Conservation (phyloP, 1,140 invertebrate species). For the Bicyclus anynana region DNA sequence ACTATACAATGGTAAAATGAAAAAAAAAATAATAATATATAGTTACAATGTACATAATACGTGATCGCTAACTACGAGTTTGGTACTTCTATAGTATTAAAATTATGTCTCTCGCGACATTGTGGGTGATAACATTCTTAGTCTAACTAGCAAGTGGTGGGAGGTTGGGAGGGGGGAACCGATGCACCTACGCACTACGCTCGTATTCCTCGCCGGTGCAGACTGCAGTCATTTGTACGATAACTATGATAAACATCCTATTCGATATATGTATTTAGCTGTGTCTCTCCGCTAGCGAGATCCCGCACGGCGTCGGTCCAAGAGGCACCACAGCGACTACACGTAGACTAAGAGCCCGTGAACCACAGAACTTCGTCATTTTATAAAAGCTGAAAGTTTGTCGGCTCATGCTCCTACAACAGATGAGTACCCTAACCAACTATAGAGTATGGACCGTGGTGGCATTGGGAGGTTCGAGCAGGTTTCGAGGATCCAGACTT, state of each 20-base stretch:
- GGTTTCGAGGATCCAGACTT: too few species aligned
- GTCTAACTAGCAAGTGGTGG: constrained; percentile 61
- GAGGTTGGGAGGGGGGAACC: constrained; percentile 44
- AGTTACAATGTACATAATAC: constrained; percentile 75
- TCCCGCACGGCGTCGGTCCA: constrained; percentile 20
- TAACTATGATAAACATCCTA: constrained; percentile 14
- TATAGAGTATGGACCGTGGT: too few species aligned
- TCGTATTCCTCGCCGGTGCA: constrained; percentile 31
- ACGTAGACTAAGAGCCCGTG: too few species aligned
- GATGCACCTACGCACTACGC: constrained; percentile 43
- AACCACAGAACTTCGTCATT: too few species aligned
- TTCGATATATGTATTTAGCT: constrained; percentile 2
- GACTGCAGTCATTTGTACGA: constrained; percentile 23
- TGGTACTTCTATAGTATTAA: constrained; percentile 72
- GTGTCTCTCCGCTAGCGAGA: constrained; percentile 10
- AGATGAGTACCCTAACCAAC: too few species aligned
- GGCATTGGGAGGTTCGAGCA: too few species aligned
- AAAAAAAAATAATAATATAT: constrained; percentile 64
- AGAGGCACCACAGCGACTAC: constrained; percentile 36
- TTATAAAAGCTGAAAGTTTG: too few species aligned
- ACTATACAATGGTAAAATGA: constrained; percentile 76
- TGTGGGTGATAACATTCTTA: constrained; percentile 46
- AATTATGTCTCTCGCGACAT: constrained; percentile 45
- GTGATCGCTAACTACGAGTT: constrained; percentile 73
- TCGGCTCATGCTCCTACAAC: too few species aligned